These are phyloP conservation scores for Meloidogyne floridensis DNA, from an alignment of 1,140 invertebrate genomes.

Conservation along the genomic window DNA sequence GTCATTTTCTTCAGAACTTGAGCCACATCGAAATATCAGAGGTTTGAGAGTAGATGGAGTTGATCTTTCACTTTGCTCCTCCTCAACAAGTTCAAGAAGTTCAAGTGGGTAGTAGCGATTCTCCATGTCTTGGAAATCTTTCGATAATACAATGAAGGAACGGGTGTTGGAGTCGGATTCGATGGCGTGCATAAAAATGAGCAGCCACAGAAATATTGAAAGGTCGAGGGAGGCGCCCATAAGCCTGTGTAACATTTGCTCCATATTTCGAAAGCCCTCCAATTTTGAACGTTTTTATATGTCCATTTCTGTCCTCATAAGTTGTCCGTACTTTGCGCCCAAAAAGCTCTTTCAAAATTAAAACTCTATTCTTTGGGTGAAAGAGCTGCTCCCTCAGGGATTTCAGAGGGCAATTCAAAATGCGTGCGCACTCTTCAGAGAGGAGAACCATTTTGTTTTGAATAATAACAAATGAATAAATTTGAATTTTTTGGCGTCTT, in stretches of 20 bases:
- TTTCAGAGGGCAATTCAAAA: neutral
- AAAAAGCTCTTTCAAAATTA: neutral
- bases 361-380: neutral
- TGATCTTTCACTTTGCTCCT: too few relatives aligned
- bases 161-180: neutral
- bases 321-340: neutral
- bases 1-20: too few relatives aligned
- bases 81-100: constrained; percentile 8
- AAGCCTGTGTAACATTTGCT: neutral
- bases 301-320: constrained; percentile 11
- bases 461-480: too few relatives aligned
- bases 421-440: neutral
- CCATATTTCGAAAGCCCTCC: neutral
- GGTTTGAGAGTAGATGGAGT: too few relatives aligned
- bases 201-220: neutral
- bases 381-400: neutral
- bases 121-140: neutral
- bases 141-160: neutral
- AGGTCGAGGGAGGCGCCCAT: neutral
- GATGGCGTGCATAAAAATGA: constrained; percentile 7
- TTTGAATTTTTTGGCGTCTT: too few relatives aligned
- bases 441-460: constrained; percentile 8
- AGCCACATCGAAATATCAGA: too few relatives aligned
- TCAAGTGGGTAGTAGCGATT: constrained; percentile 5
- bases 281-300: neutral